phyloP scores from a whole-genome alignment of 1,140 invertebrate species.

The Drosophila eugracilis region DNA sequence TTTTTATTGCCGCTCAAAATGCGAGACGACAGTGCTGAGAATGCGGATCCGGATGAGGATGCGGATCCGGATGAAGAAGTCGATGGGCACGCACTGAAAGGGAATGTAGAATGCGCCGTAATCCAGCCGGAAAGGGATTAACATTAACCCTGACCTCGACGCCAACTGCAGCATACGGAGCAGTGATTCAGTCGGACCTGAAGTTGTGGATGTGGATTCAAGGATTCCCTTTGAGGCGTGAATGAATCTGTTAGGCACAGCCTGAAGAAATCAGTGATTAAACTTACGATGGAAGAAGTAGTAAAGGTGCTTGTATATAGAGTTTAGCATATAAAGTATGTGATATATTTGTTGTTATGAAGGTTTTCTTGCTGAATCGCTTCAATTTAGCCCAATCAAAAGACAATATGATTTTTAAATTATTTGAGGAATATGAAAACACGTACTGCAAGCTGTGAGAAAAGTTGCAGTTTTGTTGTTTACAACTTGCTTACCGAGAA shows the following conservation, averaged over 20 bases:
- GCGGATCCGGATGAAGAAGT: constrained; percentile 3
- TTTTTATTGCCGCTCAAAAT: constrained; percentile 41
- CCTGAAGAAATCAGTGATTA: constrained; percentile 1
- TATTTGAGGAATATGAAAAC: not conserved
- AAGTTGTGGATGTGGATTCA: constrained; percentile 4
- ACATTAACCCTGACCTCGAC: constrained; percentile 32
- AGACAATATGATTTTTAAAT: not conserved
- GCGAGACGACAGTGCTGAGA: constrained; percentile 1
- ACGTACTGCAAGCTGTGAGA: not conserved
- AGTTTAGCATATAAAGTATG: too few species aligned
- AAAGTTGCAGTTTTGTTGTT: not conserved
- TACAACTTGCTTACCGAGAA: not conserved
- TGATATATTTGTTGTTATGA: not conserved
- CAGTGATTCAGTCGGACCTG: not conserved
- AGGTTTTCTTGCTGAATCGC: not conserved
- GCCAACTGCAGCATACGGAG: constrained; percentile 13
- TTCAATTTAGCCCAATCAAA: not conserved
- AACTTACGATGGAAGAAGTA: too few species aligned
- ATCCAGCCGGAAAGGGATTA: constrained; percentile 31
- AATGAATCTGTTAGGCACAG: constrained; percentile 13
- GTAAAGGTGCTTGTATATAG: too few species aligned
- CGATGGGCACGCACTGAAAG: constrained; percentile 24
- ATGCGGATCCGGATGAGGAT: constrained; percentile 7
- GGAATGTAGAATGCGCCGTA: constrained; percentile 53
- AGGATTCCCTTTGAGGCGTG: constrained; percentile 32